Percentiles rank a stretch among this genome's conserved stretches.
Conservation (phyloP, 2,113 vertebrate genomes). For the Megalops atlanticus region DNA sequence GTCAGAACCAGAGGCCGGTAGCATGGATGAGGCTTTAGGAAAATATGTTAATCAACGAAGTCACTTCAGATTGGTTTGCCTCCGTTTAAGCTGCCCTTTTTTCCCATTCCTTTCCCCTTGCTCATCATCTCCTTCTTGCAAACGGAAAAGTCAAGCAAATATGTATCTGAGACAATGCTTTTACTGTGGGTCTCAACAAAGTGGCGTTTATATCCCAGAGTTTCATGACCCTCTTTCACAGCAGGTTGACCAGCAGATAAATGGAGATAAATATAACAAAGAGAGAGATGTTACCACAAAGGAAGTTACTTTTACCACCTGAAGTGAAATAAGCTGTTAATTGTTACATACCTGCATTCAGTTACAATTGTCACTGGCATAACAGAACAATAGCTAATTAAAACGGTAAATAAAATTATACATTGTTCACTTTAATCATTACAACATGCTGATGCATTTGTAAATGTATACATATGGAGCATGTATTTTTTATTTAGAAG, state of each 20-base stretch:
- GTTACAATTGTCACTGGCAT: too few relatives aligned
- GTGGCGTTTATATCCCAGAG: constrained; percentile 46
- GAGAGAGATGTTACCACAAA: too few relatives aligned
- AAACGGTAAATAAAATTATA: not conserved
- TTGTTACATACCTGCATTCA: too few relatives aligned
- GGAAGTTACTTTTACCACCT: too few relatives aligned
- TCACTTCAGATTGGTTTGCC: constrained; percentile 57
- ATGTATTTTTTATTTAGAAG: too few relatives aligned
- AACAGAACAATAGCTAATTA: too few relatives aligned
- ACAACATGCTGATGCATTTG: too few relatives aligned
- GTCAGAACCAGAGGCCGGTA: constrained; percentile 46
- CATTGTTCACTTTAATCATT: too few relatives aligned
- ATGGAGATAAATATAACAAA: not conserved
- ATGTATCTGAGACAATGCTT: constrained; percentile 63
- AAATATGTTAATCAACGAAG: constrained; percentile 57
- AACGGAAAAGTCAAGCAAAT: constrained; percentile 64
- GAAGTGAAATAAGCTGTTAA: too few relatives aligned
- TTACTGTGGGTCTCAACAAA: constrained; percentile 64
- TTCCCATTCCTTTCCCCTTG: constrained; percentile 51
- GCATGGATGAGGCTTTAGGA: constrained; percentile 26
- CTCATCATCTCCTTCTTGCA: constrained; percentile 50
- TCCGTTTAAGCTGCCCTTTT: constrained; percentile 58
- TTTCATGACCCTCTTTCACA: constrained; percentile 32
- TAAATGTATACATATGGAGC: too few relatives aligned
- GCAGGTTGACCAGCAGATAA: constrained; percentile 38